Percentiles rank a stretch among this genome's conserved stretches.
Evolutionary conservation across 1,140 invertebrate genomes (phyloP).

Genomic region (Dendrolimus punctatus): DNA sequence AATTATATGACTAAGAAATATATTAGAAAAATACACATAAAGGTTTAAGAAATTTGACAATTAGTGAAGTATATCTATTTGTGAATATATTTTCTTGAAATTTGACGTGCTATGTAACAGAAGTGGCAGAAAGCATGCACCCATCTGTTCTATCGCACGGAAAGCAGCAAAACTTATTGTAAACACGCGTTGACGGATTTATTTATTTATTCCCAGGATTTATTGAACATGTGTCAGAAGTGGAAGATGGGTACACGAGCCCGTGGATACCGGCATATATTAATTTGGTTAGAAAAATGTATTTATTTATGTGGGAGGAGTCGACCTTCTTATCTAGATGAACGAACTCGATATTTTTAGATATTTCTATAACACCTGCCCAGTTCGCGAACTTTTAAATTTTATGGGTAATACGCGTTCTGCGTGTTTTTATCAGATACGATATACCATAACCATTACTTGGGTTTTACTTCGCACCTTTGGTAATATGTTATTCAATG

Average conservation of each 20-base stretch:
- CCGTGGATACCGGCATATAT: conserved; percentile 2
- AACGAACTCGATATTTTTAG: conserved; percentile 61
- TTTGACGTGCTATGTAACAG: background rate
- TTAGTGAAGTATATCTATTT: too few relatives aligned
- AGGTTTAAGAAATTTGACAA: too few relatives aligned
- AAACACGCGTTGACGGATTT: conserved; percentile 57
- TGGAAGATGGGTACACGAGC: background rate
- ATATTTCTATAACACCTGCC: conserved; percentile 32
- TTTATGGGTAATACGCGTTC: background rate
- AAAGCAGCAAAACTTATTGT: conserved; percentile 38
- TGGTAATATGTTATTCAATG: too few relatives aligned
- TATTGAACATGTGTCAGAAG: conserved; percentile 9
- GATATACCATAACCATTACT: too few relatives aligned
- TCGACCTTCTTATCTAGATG: conserved; percentile 41
- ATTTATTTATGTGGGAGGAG: conserved; percentile 16
- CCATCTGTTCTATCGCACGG: conserved; percentile 19
- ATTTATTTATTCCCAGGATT: conserved; percentile 34
- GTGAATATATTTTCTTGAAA: too few relatives aligned
- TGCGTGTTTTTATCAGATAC: too few relatives aligned
- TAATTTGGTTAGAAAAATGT: conserved; percentile 20
- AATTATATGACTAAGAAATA: too few relatives aligned
- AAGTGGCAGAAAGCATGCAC: conserved; percentile 3
- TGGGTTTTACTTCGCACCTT: too few relatives aligned
- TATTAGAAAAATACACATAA: too few relatives aligned
- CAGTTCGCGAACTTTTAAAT: conserved; percentile 32